phyloP scores from a whole-genome alignment of 53 echinoderm and acorn worm species.

The Apostichopus leukothele region DNA sequence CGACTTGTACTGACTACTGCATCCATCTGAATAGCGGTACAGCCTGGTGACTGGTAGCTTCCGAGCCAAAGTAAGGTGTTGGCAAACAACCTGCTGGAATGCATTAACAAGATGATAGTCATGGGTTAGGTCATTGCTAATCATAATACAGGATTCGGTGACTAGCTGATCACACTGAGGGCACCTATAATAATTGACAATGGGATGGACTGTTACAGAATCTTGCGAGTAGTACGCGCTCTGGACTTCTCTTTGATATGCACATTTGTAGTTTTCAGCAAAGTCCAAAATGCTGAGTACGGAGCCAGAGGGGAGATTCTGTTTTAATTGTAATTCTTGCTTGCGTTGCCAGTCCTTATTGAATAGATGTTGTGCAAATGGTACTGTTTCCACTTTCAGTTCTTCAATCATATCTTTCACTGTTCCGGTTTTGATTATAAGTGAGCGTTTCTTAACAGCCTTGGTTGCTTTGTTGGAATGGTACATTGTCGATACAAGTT shows the following conservation, averaged over 20 bases:
- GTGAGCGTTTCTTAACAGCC: conserved; percentile 46
- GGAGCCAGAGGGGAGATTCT: conserved; percentile 20
- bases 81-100: conserved; percentile 40
- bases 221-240: conserved; percentile 63
- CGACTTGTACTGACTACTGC: conserved; percentile 61
- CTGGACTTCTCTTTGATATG: conserved; percentile 55
- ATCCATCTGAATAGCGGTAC: conserved; percentile 59
- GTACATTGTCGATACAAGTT: conserved; percentile 21
- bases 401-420: conserved; percentile 41
- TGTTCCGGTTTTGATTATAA: conserved; percentile 22
- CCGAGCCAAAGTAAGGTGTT: conserved; percentile 46
- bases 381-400: conserved; percentile 29
- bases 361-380: conserved; percentile 49
- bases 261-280: conserved; percentile 61
- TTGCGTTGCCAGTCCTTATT: conserved; percentile 55
- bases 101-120: conserved; percentile 60
- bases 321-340: conserved; percentile 19
- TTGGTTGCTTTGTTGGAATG: conserved; percentile 21
- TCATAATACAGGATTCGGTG: conserved; percentile 41
- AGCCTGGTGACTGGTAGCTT: conserved; percentile 16
- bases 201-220: conserved; percentile 59
- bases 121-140: conserved; percentile 51
- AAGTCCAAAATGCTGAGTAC: conserved; percentile 52
- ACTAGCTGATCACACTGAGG: conserved; percentile 31
- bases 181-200: conserved; percentile 53